A percentile compares a stretch with the other conserved stretches of the same genome.
Conservation (phyloP, 2,888 invertebrate genomes). For the Ecliptopera silaceata region DNA sequence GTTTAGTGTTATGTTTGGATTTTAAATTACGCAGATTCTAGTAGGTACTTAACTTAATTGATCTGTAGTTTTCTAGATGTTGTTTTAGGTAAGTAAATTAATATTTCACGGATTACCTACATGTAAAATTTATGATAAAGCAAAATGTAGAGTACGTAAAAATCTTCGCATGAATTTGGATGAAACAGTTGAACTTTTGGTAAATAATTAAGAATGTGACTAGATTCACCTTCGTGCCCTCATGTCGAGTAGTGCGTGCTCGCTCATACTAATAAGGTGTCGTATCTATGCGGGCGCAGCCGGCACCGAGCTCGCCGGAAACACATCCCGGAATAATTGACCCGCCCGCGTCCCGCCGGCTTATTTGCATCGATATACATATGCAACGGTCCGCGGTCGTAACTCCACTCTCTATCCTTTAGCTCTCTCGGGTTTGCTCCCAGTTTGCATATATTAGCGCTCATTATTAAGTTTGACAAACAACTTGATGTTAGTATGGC, state of each 20-base stretch:
- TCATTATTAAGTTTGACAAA: conserved; percentile 34
- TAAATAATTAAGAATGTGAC: neutral
- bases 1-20: too few species aligned
- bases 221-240: conserved; percentile 24
- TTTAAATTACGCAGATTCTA: too few species aligned
- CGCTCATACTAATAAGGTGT: conserved; percentile 58
- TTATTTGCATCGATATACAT: conserved; percentile 66
- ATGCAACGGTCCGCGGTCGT: conserved; percentile 43
- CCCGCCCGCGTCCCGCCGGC: conserved; percentile 55
- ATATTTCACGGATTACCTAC: too few species aligned
- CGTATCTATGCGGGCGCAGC: conserved; percentile 27
- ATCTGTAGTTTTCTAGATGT: too few species aligned
- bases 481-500: conserved; percentile 19
- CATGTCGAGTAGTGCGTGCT: conserved; percentile 48
- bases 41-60: too few species aligned
- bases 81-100: too few species aligned
- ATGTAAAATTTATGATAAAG: too few species aligned
- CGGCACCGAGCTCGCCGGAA: conserved; percentile 61
- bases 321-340: conserved; percentile 81
- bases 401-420: conserved; percentile 29
- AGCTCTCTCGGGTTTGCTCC: conserved; percentile 29
- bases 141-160: too few species aligned
- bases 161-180: too few species aligned
- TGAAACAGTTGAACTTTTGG: neutral
- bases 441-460: conserved; percentile 35